Base-by-base conservation (phyloP, 2,888 invertebrate species). In the Mystacides longicornis region DNA sequence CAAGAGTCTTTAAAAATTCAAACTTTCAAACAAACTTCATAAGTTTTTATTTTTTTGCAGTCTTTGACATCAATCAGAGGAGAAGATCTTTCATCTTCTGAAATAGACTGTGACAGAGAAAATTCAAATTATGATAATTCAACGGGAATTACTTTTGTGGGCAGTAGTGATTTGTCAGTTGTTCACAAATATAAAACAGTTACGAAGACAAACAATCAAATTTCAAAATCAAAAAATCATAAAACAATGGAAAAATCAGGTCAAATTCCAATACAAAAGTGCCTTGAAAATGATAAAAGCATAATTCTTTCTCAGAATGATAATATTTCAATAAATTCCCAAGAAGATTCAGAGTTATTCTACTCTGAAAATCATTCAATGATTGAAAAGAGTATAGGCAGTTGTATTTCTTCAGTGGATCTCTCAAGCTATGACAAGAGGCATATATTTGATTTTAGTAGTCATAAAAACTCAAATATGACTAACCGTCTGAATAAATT, bases 401-500 rank as follows among this genome's bases (percentile, higher is more conserved):
- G 37, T 16, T 37, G 37, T 14, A 14, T 37, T 3, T 37, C 37
- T 3, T 37, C 37, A 3, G 3, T 37, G 37, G 37, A 37, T 14
- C 14, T 37, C 3, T 37, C 37, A 14, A 37, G 37, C 16, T 37
- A 37, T 37, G 37, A 37, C 3, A 18, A 46, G 16, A 37, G 20
- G 20, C 20, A 46, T 46, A n/a, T 37, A 14, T 37, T 37, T 37
- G 37, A 37, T 7, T 37, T 7, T 16, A 21, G 3, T n/a, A 20
- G 23, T 16, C 14, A 23, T 18, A 45, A 21, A 14, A 46, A 52
- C 18, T 21, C 33, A 14, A 23, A 52, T 18, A 23, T 54, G 42
- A 31, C 51, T 3, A 48, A 42, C 37, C 54, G 51, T 20, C 49
- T 58, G 37, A 55, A 55, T 37, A 51, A 47, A n/a, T 58, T 58